Evolutionary conservation across 2,888 invertebrate genomes (phyloP).

Genomic region (Meteorus colon): DNA sequence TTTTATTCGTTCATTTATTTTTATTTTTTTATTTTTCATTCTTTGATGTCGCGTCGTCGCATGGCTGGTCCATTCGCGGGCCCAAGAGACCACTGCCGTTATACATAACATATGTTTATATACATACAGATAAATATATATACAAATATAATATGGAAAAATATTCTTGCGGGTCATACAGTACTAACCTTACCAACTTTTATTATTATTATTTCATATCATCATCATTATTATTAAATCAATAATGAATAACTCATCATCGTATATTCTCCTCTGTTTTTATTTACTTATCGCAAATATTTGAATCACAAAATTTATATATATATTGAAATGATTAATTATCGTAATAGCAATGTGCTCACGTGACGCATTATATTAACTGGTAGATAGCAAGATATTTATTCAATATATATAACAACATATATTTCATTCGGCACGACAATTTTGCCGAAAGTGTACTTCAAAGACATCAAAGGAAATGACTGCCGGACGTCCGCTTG

Average conservation of each 20-base stretch:
- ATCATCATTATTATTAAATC: background rate
- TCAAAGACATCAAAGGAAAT: conserved; percentile 66
- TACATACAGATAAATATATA: background rate
- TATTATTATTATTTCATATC: background rate
- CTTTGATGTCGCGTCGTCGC: conserved; percentile 15
- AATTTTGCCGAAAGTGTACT: conserved; percentile 52
- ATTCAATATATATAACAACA: conserved; percentile 33
- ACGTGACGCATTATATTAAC: background rate
- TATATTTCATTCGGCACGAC: conserved; percentile 71
- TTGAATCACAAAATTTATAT: background rate
- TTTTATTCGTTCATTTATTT: background rate
- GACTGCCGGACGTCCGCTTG: conserved; percentile 66
- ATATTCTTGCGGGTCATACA: conserved; percentile 6
- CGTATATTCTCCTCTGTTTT: background rate
- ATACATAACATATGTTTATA: conserved; percentile 11
- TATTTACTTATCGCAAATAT: background rate
- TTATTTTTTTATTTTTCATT: conserved; percentile 14
- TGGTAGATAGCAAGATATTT: background rate
- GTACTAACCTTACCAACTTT: background rate
- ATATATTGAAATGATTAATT: background rate
- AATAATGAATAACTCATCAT: background rate
- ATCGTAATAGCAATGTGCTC: background rate
- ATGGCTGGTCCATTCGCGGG: conserved; percentile 2
- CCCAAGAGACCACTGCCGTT: conserved; percentile 10
- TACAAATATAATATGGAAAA: background rate